Percentiles rank a stretch among this genome's conserved stretches.
These are phyloP conservation scores for Periophthalmus modestus DNA, from an alignment of 2,113 vertebrate species.

Conservation along the genomic window DNA sequence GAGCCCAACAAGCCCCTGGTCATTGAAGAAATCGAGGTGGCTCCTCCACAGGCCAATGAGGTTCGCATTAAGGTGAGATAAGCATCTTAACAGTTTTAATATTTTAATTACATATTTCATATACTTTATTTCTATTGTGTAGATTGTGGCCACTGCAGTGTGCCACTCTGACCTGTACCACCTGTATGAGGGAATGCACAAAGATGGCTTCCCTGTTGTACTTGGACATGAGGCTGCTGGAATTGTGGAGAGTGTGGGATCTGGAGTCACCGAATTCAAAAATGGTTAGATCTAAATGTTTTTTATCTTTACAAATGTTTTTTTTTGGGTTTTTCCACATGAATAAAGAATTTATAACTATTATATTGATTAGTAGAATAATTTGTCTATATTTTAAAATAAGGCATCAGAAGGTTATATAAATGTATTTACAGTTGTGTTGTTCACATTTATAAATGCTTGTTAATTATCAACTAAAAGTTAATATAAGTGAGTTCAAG, in stretches of 20 bases:
- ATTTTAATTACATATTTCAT: no score
- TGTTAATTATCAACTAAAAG: no score
- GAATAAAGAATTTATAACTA: no score
- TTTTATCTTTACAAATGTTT: no score
- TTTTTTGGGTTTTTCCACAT: no score
- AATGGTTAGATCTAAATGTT: conserved; percentile 72
- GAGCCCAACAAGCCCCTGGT: conserved; percentile 72
- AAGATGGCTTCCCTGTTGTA: conserved; percentile 77
- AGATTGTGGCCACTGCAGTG: conserved; percentile 85
- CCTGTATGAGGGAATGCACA: conserved; percentile 70
- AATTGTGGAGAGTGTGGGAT: conserved; percentile 84
- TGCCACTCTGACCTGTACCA: conserved; percentile 83
- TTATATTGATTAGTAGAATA: no score
- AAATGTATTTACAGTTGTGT: no score
- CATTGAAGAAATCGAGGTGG: conserved; percentile 80
- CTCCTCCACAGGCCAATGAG: conserved; percentile 76
- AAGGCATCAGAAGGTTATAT: no score
- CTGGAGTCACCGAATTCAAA: conserved; percentile 81
- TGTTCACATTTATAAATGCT: no score
- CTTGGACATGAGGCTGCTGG: conserved; percentile 86
- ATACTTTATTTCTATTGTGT: neutral
- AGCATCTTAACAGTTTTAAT: no score
- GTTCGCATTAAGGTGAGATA: conserved; percentile 78
- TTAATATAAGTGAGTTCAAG: no score
- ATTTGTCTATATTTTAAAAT: no score